A percentile compares a stretch with the other conserved stretches of the same genome.
Conservation (phyloP, 2,113 vertebrate genomes). For the Neofelis nebulosa region DNA sequence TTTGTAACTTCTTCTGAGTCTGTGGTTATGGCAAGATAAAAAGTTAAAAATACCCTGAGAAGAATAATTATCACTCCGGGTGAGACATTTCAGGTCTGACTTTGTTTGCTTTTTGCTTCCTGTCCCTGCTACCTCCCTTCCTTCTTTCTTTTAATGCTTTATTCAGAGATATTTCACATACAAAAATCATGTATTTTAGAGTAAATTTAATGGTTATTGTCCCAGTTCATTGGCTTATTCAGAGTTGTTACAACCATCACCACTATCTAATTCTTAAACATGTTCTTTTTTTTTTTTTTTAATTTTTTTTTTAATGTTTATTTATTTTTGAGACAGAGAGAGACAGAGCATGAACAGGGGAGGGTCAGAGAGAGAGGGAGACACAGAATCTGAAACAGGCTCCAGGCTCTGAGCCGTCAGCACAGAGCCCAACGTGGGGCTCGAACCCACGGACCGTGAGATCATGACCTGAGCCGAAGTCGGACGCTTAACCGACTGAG, state of each 20-base stretch:
- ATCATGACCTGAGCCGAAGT: too few relatives aligned
- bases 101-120: background rate
- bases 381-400: too few relatives aligned
- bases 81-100: background rate
- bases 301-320: background rate
- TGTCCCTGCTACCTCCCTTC: background rate
- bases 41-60: background rate
- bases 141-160: background rate
- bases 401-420: too few relatives aligned
- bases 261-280: background rate
- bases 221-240: background rate
- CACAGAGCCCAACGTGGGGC: too few relatives aligned
- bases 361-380: too few relatives aligned
- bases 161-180: background rate
- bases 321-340: too few relatives aligned
- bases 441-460: too few relatives aligned
- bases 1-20: background rate
- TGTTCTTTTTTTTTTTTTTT: background rate
- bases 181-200: background rate
- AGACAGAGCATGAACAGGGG: too few relatives aligned
- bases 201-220: background rate
- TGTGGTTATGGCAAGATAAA: background rate
- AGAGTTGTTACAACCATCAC: background rate
- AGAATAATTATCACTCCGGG: background rate
- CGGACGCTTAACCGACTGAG: too few relatives aligned